A percentile compares a stretch with the other conserved stretches of the same genome.
These are phyloP conservation scores for Dicycla oo DNA, from an alignment of 2,888 invertebrate genomes.

Conservation along the genomic window DNA sequence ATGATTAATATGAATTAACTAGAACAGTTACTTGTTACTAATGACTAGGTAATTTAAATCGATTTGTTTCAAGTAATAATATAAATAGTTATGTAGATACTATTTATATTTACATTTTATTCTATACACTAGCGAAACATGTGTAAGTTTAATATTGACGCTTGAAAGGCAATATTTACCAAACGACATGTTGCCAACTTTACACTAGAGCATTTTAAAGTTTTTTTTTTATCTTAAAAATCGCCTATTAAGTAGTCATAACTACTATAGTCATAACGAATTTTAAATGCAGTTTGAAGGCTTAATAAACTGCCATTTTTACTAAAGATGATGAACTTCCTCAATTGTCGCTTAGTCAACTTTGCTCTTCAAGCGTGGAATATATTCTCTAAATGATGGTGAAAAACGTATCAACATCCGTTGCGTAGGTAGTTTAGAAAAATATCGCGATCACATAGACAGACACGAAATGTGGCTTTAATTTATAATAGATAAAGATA, in stretches of 20 bases:
- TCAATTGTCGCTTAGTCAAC: too few species aligned
- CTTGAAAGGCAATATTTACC: too few species aligned
- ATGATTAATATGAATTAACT: slow-evolving; percentile 38
- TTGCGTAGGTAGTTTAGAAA: not conserved
- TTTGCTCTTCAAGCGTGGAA: too few species aligned
- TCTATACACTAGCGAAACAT: not conserved
- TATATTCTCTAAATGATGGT: not conserved
- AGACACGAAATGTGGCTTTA: not conserved
- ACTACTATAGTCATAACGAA: too few species aligned
- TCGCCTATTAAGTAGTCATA: too few species aligned
- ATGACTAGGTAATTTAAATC: slow-evolving; percentile 35
- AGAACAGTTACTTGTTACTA: slow-evolving; percentile 32
- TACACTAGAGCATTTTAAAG: too few species aligned
- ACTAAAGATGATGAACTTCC: too few species aligned
- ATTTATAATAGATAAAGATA: not conserved
- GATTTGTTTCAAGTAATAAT: slow-evolving; percentile 29
- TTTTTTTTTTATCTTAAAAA: too few species aligned
- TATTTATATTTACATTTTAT: not conserved
- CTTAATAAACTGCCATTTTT: too few species aligned
- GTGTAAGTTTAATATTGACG: too few species aligned
- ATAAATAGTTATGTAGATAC: not conserved
- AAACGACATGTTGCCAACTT: too few species aligned
- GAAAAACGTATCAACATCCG: not conserved
- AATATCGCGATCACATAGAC: not conserved
- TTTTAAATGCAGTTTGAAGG: too few species aligned